phyloP scores from a whole-genome alignment of 2,888 invertebrate species.

The Noctua janthe region DNA sequence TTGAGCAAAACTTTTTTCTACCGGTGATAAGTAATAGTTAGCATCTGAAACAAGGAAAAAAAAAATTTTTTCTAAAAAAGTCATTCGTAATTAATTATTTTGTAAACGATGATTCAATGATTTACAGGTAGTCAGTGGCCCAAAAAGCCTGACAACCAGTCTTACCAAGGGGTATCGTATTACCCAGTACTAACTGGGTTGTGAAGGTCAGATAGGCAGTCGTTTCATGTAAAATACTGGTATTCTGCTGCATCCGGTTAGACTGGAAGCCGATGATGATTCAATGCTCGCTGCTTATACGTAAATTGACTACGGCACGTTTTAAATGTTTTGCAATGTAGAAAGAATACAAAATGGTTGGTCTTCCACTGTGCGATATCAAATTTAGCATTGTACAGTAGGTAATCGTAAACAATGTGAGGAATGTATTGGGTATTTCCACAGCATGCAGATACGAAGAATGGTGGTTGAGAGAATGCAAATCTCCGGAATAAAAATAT shows the following conservation, averaged over 20 bases:
- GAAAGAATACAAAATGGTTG: constrained; percentile 15
- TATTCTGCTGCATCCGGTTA: too few relatives aligned
- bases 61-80: background rate
- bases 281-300: background rate
- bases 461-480: constrained; percentile 40
- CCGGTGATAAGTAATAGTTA: constrained; percentile 86
- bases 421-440: constrained; percentile 64
- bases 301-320: background rate
- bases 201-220: too few relatives aligned
- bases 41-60: constrained; percentile 84
- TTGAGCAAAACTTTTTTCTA: constrained; percentile 89
- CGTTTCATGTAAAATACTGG: too few relatives aligned
- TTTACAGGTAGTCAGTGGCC: too few relatives aligned
- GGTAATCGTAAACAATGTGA: constrained; percentile 60
- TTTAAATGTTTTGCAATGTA: constrained; percentile 13
- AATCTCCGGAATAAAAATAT: constrained; percentile 43
- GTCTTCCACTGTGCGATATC: background rate
- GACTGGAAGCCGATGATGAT: background rate
- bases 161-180: too few relatives aligned
- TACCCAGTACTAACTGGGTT: too few relatives aligned
- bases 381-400: constrained; percentile 14
- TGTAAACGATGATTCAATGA: background rate
- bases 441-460: constrained; percentile 56
- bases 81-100: background rate
- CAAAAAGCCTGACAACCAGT: too few relatives aligned